Conservation (phyloP, 2,888 invertebrate genomes). For the Spilarctia lutea region DNA sequence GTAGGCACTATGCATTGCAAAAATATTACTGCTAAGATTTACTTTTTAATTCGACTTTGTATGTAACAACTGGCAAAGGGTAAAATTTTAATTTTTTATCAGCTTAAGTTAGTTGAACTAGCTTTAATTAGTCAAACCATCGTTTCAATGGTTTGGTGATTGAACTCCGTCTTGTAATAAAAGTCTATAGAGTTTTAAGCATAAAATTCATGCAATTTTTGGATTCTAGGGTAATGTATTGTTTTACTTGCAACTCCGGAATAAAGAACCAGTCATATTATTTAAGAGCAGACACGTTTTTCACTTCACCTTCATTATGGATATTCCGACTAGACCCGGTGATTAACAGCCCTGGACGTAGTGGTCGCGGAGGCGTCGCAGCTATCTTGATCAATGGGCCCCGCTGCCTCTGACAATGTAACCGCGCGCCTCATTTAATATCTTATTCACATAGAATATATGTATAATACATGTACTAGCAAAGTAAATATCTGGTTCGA, state of each 20-base stretch:
- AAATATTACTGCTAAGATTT: not conserved
- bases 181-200: too few relatives aligned
- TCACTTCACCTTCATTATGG: not conserved
- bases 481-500: not conserved
- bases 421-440: slow-evolving; percentile 48
- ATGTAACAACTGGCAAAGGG: too few relatives aligned
- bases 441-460: slow-evolving; percentile 48
- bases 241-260: too few relatives aligned
- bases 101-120: too few relatives aligned
- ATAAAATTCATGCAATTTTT: too few relatives aligned
- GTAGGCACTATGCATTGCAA: not conserved
- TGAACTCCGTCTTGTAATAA: too few relatives aligned
- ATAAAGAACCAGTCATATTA: not conserved
- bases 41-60: too few relatives aligned
- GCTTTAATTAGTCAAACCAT: too few relatives aligned
- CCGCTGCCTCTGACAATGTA: slow-evolving; percentile 8
- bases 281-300: not conserved
- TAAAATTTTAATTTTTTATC: too few relatives aligned
- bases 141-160: too few relatives aligned
- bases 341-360: slow-evolving; percentile 1
- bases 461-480: slow-evolving; percentile 18
- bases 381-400: slow-evolving; percentile 14
- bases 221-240: too few relatives aligned
- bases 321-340: too few relatives aligned
- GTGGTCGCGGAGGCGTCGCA: not conserved